A percentile compares a stretch with the other conserved stretches of the same genome.
phyloP scores from a whole-genome alignment of 2,113 vertebrate genomes.

The Cephalopholis sonnerati region DNA sequence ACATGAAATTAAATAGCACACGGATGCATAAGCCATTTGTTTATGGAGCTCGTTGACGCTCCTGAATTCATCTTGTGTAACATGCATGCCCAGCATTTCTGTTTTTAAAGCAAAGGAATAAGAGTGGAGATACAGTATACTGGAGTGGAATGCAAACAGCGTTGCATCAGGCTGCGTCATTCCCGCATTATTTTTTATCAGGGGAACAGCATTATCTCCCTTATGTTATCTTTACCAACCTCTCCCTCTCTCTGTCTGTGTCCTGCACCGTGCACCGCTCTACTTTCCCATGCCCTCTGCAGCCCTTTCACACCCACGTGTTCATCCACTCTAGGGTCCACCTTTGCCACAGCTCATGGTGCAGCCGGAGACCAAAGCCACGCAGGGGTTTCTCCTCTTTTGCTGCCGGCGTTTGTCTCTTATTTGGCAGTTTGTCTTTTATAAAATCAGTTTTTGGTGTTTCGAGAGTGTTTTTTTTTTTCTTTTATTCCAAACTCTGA shows the following conservation, averaged over 20 bases:
- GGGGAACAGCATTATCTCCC: constrained; percentile 38
- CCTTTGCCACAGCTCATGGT: constrained; percentile 43
- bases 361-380: constrained; percentile 17
- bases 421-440: constrained; percentile 6
- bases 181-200: constrained; percentile 36
- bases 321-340: constrained; percentile 49
- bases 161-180: constrained; percentile 64
- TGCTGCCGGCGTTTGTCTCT: constrained; percentile 14
- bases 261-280: constrained; percentile 17
- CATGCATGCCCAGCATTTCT: constrained; percentile 46
- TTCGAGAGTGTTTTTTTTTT: not conserved
- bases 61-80: constrained; percentile 48
- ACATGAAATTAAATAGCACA: constrained; percentile 55
- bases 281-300: constrained; percentile 61
- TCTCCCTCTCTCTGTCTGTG: constrained; percentile 29
- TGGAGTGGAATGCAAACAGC: constrained; percentile 51
- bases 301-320: constrained; percentile 66
- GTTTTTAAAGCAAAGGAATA: constrained; percentile 13
- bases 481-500: not conserved
- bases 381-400: constrained; percentile 18
- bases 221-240: constrained; percentile 49
- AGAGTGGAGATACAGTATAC: constrained; percentile 9
- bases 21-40: constrained; percentile 54
- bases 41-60: constrained; percentile 32
- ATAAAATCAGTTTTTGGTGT: constrained; percentile 11